Conservation (phyloP, 2,888 invertebrate genomes). For the Leucoma salicis region DNA sequence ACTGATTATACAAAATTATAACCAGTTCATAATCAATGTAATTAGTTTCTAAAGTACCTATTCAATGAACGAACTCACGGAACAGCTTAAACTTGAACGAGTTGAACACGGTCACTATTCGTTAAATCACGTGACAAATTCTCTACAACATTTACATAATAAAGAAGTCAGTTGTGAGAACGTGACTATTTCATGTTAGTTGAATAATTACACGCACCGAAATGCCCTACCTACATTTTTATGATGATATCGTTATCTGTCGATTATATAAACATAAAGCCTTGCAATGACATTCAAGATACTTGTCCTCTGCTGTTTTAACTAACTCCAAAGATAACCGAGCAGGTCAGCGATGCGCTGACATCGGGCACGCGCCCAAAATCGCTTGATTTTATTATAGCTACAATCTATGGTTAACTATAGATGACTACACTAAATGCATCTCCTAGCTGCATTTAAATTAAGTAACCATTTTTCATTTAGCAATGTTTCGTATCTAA, state of each 20-base stretch:
- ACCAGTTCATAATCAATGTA: neutral
- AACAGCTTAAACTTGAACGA: too few relatives aligned
- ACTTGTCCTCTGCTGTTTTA: conserved; percentile 56
- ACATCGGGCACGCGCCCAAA: conserved; percentile 63
- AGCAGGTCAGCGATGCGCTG: conserved; percentile 46
- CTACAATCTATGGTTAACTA: neutral
- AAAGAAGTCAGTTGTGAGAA: neutral
- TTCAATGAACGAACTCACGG: too few relatives aligned
- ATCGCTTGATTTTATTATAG: conserved; percentile 23
- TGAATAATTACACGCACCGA: neutral
- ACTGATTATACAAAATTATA: neutral
- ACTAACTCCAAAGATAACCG: conserved; percentile 70
- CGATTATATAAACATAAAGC: conserved; percentile 37
- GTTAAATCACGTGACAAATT: neutral
- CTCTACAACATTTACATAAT: neutral
- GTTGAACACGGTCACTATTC: too few relatives aligned
- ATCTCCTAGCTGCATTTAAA: too few relatives aligned
- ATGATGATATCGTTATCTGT: conserved; percentile 35
- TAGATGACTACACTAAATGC: too few relatives aligned
- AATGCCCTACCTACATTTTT: neutral
- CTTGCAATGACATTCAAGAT: conserved; percentile 55
- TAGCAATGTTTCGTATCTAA: too few relatives aligned
- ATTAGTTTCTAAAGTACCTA: too few relatives aligned
- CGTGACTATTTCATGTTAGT: neutral
- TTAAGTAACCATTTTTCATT: too few relatives aligned